Conservation (phyloP, 2,797 vertebrate genomes). For the Natrix natrix region DNA sequence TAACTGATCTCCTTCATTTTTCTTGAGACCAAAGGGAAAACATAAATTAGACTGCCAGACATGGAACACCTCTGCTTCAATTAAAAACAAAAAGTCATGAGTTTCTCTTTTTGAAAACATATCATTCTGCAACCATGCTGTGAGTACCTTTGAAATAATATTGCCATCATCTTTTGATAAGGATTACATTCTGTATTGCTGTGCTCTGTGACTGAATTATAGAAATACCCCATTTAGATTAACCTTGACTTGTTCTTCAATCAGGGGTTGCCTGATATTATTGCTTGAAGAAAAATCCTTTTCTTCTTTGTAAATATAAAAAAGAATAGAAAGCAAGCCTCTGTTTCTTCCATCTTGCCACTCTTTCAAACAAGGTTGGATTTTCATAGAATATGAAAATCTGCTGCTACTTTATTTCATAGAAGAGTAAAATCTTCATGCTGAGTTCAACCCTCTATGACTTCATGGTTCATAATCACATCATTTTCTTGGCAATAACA, state of each 20-base stretch:
- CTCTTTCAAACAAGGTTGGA: conserved; percentile 10
- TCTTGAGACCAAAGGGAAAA: conserved; percentile 45
- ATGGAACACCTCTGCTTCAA: conserved; percentile 54
- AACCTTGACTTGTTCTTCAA: conserved; percentile 65
- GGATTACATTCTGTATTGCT: conserved; percentile 43
- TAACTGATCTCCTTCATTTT: conserved; percentile 50
- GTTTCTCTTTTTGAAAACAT: conserved; percentile 54
- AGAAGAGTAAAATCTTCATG: neutral
- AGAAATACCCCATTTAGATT: conserved; percentile 67
- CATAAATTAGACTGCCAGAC: conserved; percentile 52
- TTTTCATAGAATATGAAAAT: conserved; percentile 22
- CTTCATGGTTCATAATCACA: neutral
- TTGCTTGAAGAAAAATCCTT: conserved; percentile 51
- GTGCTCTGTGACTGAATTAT: conserved; percentile 42
- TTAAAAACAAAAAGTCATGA: conserved; percentile 39
- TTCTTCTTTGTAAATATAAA: conserved; percentile 44
- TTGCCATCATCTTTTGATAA: conserved; percentile 57
- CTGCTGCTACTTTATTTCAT: conserved; percentile 14
- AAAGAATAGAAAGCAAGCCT: conserved; percentile 44
- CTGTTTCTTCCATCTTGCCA: neutral
- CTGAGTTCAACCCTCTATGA: neutral
- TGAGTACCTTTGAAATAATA: conserved; percentile 64
- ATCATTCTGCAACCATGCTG: conserved; percentile 51
- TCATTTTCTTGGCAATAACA: neutral
- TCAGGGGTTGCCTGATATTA: conserved; percentile 54